Percentiles rank a stretch among this genome's conserved stretches.
phyloP scores from a whole-genome alignment of 2,797 vertebrate species.

The Anolis apletophallus region DNA sequence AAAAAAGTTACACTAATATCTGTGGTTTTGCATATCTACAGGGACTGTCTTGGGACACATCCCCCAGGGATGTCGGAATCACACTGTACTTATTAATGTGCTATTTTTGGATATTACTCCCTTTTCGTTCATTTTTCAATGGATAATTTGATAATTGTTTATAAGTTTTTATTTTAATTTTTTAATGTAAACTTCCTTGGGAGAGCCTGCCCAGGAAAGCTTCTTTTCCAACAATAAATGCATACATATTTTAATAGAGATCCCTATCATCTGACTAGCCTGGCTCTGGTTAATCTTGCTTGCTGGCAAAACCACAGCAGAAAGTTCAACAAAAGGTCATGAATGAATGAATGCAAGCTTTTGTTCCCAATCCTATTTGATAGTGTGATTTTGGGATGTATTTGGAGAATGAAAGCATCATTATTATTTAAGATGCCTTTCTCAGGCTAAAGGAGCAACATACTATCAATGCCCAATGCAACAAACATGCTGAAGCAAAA shows the following conservation, averaged over 20 bases:
- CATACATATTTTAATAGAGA: neutral
- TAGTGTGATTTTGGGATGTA: neutral
- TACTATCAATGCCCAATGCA: neutral
- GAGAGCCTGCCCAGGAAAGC: neutral
- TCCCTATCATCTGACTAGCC: neutral
- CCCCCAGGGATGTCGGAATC: too few species aligned
- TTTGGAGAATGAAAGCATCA: neutral
- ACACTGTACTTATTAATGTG: neutral
- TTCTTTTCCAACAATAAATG: neutral
- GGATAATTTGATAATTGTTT: neutral
- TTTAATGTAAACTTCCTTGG: neutral
- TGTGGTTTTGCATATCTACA: too few species aligned
- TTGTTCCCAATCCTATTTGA: neutral
- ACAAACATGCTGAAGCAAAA: neutral
- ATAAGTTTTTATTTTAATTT: neutral
- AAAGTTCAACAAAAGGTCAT: neutral
- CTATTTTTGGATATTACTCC: neutral
- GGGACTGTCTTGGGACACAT: too few species aligned
- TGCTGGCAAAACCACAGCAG: neutral
- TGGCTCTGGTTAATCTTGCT: neutral
- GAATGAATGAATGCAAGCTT: fast-evolving
- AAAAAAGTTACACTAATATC: too few species aligned
- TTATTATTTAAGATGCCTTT: neutral
- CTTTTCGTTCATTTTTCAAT: neutral
- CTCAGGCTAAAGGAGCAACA: neutral